phyloP scores from a whole-genome alignment of 2,888 invertebrate species.

The Xanthorhoe spadicearia region DNA sequence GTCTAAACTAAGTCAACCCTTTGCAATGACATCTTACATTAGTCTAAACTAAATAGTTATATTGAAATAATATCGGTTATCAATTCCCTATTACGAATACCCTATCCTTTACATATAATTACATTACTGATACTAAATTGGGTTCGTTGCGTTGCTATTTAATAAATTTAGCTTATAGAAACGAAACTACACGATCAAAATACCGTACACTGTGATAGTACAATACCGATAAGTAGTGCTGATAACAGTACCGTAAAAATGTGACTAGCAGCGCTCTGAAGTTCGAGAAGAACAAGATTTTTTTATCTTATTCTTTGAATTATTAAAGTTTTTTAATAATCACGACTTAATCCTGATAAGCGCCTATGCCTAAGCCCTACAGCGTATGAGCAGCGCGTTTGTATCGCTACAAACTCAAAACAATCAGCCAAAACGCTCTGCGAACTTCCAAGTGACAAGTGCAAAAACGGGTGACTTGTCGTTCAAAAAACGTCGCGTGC shows the following conservation, averaged over 20 bases:
- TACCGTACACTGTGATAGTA: not conserved
- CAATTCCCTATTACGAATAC: conserved; percentile 75
- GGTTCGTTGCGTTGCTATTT: conserved; percentile 8
- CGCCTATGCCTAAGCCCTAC: too few species aligned
- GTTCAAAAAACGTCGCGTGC: too few species aligned
- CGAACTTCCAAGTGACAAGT: too few species aligned
- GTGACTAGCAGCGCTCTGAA: not conserved
- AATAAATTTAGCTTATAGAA: conserved; percentile 13
- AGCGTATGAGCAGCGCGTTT: too few species aligned
- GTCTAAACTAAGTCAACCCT: not conserved
- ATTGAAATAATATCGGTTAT: conserved; percentile 63
- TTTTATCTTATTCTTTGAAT: too few species aligned
- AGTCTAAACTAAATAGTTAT: conserved; percentile 44
- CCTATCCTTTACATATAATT: conserved; percentile 57
- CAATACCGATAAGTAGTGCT: too few species aligned
- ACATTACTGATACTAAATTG: conserved; percentile 34
- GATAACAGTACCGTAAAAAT: not conserved
- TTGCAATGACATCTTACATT: conserved; percentile 24
- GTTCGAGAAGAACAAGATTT: too few species aligned
- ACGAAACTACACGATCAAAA: not conserved
- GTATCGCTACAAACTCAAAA: too few species aligned
- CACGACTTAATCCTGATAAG: too few species aligned
- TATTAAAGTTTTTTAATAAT: too few species aligned
- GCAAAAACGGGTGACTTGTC: too few species aligned
- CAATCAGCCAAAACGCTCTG: too few species aligned